These are phyloP conservation scores for Danio kyathit DNA, from an alignment of 2,797 vertebrate species.

Conservation along the genomic window DNA sequence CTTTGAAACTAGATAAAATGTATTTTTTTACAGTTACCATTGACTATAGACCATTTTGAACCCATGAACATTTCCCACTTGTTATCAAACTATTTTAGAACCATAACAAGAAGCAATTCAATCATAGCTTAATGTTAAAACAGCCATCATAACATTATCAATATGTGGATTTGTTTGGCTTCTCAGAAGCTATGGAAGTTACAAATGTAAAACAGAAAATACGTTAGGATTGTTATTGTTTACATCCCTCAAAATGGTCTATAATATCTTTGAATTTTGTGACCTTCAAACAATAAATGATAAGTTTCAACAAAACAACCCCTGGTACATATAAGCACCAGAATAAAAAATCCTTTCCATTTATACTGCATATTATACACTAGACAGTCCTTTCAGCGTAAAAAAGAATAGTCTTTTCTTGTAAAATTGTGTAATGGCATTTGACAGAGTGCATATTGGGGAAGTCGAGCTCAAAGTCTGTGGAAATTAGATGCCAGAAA, in stretches of 20 bases:
- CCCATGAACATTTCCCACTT: too few species aligned
- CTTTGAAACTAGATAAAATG: too few species aligned
- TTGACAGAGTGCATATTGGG: constrained; percentile 14
- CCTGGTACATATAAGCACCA: neutral
- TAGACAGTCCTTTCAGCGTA: neutral
- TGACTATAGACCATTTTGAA: too few species aligned
- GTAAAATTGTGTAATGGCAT: constrained; percentile 11
- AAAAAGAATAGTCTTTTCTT: constrained; percentile 10
- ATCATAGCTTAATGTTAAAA: too few species aligned
- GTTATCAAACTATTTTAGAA: too few species aligned
- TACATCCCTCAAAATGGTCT: neutral
- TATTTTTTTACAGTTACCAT: too few species aligned
- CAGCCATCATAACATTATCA: too few species aligned
- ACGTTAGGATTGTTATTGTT: too few species aligned
- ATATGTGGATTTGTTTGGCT: too few species aligned
- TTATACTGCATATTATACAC: neutral
- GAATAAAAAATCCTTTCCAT: neutral
- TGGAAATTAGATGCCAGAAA: constrained; percentile 35
- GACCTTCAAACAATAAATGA: neutral
- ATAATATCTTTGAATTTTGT: neutral
- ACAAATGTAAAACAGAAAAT: too few species aligned
- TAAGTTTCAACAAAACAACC: neutral
- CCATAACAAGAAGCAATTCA: too few species aligned
- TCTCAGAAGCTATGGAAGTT: too few species aligned
- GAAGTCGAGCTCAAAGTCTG: neutral